Conservation (phyloP, 2,888 invertebrate genomes). For the Chymomyza caudatula region DNA sequence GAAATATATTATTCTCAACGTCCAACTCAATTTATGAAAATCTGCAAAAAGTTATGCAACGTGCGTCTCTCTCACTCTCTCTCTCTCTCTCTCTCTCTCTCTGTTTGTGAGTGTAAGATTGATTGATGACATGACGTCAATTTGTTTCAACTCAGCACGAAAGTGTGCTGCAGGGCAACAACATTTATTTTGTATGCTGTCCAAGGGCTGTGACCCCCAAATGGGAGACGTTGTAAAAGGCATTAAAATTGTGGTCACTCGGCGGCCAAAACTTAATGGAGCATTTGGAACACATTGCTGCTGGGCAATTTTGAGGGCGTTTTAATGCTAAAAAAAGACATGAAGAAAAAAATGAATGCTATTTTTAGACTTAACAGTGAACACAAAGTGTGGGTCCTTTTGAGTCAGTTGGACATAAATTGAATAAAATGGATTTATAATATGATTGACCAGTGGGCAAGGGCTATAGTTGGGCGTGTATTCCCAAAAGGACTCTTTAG, state of each 20-base stretch:
- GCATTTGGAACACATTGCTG: slow-evolving; percentile 5
- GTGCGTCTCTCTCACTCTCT: no score
- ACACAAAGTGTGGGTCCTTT: background rate
- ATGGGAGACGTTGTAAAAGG: slow-evolving; percentile 66
- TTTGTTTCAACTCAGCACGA: slow-evolving; percentile 40
- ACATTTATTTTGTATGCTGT: background rate
- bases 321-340: background rate
- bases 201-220: slow-evolving; percentile 14
- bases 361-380: background rate
- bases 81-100: no score
- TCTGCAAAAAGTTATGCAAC: background rate
- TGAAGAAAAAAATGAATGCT: background rate
- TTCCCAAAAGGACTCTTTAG: background rate
- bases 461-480: background rate
- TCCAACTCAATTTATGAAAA: background rate
- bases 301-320: slow-evolving; percentile 25
- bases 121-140: slow-evolving; percentile 72
- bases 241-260: slow-evolving; percentile 67
- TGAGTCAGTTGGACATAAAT: background rate
- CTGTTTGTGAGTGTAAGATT: slow-evolving; percentile 45
- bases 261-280: slow-evolving; percentile 7
- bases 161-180: slow-evolving; percentile 29
- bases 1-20: background rate
- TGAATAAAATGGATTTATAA: background rate
- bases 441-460: background rate